These are phyloP conservation scores for Clarias batrachus DNA, from an alignment of 2,113 vertebrate species.

Conservation along the genomic window DNA sequence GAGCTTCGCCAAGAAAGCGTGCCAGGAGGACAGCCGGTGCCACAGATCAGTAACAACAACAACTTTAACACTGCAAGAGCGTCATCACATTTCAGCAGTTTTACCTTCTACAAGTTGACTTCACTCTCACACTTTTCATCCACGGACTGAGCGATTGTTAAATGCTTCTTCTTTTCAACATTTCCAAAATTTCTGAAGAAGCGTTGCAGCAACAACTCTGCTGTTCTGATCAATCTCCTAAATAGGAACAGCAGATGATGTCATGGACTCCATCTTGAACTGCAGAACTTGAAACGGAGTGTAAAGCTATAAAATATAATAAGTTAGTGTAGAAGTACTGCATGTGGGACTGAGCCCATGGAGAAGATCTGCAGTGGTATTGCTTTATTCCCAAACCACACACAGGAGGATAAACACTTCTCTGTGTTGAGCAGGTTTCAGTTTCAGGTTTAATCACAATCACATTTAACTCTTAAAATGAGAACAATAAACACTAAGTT, in stretches of 20 bases:
- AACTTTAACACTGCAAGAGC: not conserved
- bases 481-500: not conserved
- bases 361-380: not conserved
- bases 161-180: not conserved
- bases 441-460: not conserved
- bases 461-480: not conserved
- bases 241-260: not conserved
- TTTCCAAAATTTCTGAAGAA: not conserved
- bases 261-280: not conserved
- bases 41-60: constrained; percentile 63
- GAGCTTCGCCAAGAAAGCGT: constrained; percentile 72
- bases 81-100: not conserved
- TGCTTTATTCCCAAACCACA: not conserved
- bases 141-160: not conserved
- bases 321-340: not conserved
- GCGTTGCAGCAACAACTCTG: not conserved
- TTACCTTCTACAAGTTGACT: not conserved
- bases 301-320: not conserved
- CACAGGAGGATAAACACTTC: not conserved
- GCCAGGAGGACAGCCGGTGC: constrained; percentile 69
- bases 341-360: not conserved
- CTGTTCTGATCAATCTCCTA: not conserved
- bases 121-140: not conserved
- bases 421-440: not conserved
- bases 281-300: not conserved